These are phyloP conservation scores for Vulpes vulpes DNA, from an alignment of 2,113 vertebrate genomes.

Conservation along the genomic window DNA sequence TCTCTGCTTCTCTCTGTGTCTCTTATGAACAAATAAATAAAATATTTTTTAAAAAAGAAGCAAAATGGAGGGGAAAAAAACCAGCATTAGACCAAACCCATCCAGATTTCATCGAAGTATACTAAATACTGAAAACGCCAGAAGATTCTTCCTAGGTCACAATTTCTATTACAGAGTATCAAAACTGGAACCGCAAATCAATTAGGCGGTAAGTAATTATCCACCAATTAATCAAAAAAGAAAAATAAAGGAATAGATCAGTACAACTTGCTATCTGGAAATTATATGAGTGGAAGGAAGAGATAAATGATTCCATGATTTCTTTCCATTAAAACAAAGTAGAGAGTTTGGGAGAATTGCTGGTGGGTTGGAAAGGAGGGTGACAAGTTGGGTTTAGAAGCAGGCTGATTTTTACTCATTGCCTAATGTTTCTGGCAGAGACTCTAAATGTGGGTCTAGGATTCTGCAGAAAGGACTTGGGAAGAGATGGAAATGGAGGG, in stretches of 20 bases:
- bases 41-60: background rate
- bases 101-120: constrained; percentile 56
- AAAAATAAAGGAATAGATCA: constrained; percentile 1
- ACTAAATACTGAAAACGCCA: constrained; percentile 53
- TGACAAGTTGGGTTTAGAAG: constrained; percentile 36
- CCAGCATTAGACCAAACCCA: constrained; percentile 52
- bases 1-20: no score
- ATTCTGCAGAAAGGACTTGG: background rate
- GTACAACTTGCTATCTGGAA: constrained; percentile 46
- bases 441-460: constrained; percentile 5
- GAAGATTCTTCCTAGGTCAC: constrained; percentile 19
- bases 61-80: constrained; percentile 9
- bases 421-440: background rate
- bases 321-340: constrained; percentile 47
- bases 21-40: no score
- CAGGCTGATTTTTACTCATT: constrained; percentile 27
- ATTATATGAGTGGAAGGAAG: background rate
- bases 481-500: background rate
- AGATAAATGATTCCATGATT: background rate
- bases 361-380: background rate
- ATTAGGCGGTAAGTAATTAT: constrained; percentile 58
- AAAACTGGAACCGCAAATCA: constrained; percentile 59
- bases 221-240: constrained; percentile 38
- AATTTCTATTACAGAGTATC: constrained; percentile 62
- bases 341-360: constrained; percentile 27